Evolutionary conservation across 64 coral and sea anemone genomes (phyloP), one percentile per base, ranked within the genome.

Genomic region (Exaiptasia diaphana): DNA sequence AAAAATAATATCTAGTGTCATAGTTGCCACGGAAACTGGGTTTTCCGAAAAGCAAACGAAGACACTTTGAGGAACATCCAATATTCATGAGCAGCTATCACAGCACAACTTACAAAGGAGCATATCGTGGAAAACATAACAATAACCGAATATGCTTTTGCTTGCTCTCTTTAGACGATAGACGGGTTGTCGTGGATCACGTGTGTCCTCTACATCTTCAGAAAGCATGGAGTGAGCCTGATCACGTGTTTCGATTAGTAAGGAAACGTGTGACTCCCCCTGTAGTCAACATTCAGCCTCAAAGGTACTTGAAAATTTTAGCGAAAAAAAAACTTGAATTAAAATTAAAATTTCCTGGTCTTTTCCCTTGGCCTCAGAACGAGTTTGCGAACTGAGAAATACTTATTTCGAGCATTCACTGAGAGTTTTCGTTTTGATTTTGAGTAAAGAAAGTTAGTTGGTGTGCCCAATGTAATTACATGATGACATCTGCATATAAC

Each of bases 181-280:
- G 91, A 85, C 78, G 70, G 38, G 91, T 89, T n/a, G 86, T 94
- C 21, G 86, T 86, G 20, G 91, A 79, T 76, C 91, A 94, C 80
- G 91, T 94, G 50, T 94, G 86, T 63, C 91, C 91, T 3, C 28
- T 94, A 12, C 58, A 82, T 48, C 80, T 94, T 15, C 91, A 94
- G 64, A 88, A 85, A 31, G 91, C 91, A 2, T 94, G 91, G 86
- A 77, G 70, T 30, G 87, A 76, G 14, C 85, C 86, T 31, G 91
- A 94, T 80, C 91, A 94, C 64, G 91, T 94, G 85, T 94, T 94
- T 29, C 86, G 86, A 24, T 71, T 94, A 28, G 80, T 85, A 36
- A 82, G 91, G 28, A 83, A 56, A 33, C 40, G 38, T 43, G 40
- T 26, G 48, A 77, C 53, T 53, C n/a, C n/a, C 53, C 13, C 77